phyloP scores from a whole-genome alignment of 2,797 vertebrate species.

The Gambelia wislizenii region DNA sequence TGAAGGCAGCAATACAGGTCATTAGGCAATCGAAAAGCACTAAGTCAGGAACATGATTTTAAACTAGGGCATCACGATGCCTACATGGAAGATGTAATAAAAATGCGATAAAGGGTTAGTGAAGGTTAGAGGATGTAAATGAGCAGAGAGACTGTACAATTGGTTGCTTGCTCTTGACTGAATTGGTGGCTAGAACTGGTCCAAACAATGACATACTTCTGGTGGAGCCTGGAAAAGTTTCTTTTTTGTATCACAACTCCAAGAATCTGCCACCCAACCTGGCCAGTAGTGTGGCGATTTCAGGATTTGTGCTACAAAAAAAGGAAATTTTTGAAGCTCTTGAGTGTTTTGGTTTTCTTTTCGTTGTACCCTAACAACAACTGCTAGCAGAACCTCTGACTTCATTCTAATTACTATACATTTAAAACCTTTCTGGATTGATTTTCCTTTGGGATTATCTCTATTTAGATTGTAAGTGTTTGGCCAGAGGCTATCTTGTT shows the following conservation, averaged over 20 bases:
- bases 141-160: not conserved
- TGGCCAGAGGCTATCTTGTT: not conserved
- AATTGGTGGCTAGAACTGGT: not conserved
- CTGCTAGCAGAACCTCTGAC: not conserved
- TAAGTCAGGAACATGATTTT: slow-evolving; percentile 16
- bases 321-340: not conserved
- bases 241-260: not conserved
- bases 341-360: not conserved
- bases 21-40: slow-evolving; percentile 17
- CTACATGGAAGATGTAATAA: not conserved
- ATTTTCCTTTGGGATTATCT: not conserved
- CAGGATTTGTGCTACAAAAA: not conserved
- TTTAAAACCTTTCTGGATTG: not conserved
- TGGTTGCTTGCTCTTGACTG: not conserved
- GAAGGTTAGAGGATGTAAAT: not conserved
- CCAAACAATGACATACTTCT: not conserved
- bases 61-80: not conserved
- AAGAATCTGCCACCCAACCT: not conserved
- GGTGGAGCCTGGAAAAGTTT: not conserved
- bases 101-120: not conserved
- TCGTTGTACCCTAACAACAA: not conserved
- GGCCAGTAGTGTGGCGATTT: not conserved
- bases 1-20: not conserved
- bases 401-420: not conserved
- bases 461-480: not conserved